Evolutionary conservation across 2,797 vertebrate species (phyloP), one percentile per base, ranked within the genome.

Genomic region (Anguilla anguilla): DNA sequence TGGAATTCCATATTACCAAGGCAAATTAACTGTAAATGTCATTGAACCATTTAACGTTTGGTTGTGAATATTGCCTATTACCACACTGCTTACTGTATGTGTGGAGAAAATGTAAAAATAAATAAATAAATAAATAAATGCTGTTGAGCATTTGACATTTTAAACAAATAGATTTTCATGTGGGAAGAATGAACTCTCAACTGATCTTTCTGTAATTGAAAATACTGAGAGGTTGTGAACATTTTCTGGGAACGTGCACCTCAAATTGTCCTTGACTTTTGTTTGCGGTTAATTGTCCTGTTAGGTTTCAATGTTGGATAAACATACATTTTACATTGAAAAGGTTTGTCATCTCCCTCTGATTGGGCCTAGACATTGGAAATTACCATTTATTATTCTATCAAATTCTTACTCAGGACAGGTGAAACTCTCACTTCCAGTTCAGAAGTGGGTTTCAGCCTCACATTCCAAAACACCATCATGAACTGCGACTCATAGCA

Each of bases 41-140:
- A 87, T 51, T 87, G 15, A 81, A 6, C 39, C 79, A 87, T 87
- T 87, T 87, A 19, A 51, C 84, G 57, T 83, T 13, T 22, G 64
- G 46, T 28, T 64, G 17, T 55, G 61, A 84, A 57, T 87, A 39
- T 87, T 84, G 35, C 46, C 25, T 82, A n/a, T 49, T 82, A 82
- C 43, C 51, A n/a, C 79, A 39, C 43, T 43, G 74, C 13, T 77
- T 77, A 72, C 31, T 6, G 9, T n/a, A 7, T 43, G 17, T 19
- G 74, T 43, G 64, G 64, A 69, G 64, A 25, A 6, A 28, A 69
- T 69, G 22, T 25, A 69, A 7, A 13, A 72, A 46, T 46, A 69
- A 19, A 67, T n/a, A 11, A 72, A 67, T n/a, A 11, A 72, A 64
- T 25, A 25, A 64, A 67, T n/a, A n/a, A 25, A 67, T 25, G 4